phyloP scores from a whole-genome alignment of 1,140 invertebrate species.

The Cheumatopsyche charites region DNA sequence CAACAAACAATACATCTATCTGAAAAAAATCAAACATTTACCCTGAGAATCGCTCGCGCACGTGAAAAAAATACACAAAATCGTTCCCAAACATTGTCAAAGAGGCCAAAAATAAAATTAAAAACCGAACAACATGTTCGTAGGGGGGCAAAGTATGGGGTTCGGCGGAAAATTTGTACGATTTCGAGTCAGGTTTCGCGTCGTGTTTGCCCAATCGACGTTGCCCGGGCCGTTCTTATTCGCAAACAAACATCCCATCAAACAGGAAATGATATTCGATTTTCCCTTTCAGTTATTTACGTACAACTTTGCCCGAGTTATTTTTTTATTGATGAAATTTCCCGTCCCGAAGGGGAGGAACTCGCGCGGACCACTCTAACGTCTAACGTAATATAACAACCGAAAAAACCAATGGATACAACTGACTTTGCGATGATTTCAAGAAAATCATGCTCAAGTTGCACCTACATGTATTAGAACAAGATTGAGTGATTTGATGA shows the following conservation, averaged over 20 bases:
- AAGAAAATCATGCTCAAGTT: no score
- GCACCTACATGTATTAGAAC: no score
- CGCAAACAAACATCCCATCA: conserved; percentile 39
- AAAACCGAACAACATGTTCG: not conserved
- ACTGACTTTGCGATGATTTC: no score
- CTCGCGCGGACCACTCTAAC: not conserved
- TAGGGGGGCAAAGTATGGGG: no score
- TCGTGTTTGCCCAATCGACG: conserved; percentile 13
- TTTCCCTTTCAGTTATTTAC: conserved; percentile 34
- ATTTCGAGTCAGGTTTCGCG: conserved; percentile 2
- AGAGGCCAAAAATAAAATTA: not conserved
- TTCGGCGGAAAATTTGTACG: not conserved
- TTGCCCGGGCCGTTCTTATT: not conserved
- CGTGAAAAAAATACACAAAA: conserved; percentile 6
- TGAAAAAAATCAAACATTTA: conserved; percentile 7
- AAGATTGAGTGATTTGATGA: no score
- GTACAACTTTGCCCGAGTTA: conserved; percentile 31
- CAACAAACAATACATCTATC: not conserved
- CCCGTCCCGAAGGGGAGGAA: not conserved
- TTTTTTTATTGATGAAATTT: conserved; percentile 32
- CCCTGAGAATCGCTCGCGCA: not conserved
- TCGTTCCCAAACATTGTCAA: not conserved
- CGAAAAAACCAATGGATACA: no score
- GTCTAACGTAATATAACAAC: no score
- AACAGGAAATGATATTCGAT: conserved; percentile 40